Evolutionary conservation across 2,888 invertebrate genomes (phyloP), one percentile per base, ranked within the genome.

Genomic region (Drosophila yooni): DNA sequence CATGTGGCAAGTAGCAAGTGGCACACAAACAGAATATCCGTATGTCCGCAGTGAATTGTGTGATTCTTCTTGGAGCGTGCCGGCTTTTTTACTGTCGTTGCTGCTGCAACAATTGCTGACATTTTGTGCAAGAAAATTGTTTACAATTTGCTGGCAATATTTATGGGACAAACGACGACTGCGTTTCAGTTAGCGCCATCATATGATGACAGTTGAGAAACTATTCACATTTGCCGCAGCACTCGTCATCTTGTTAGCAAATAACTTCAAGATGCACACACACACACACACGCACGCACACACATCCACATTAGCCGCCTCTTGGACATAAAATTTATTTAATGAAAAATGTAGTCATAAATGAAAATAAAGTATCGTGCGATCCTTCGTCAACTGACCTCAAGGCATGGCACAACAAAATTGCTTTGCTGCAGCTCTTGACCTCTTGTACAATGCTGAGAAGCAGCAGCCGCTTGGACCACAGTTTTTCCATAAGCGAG

Each of bases 401-500:
- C 76, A 33, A 76, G 68, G 65, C 64, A 52, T 13, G 21, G 40
- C 46, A 43, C 50, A 66, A 27, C 27, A 79, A 65, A 73, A 50
- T 64, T 62, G 43, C 70, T 67, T 73, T 62, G 62, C 31, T 54
- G 51, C 34, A 51, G 50, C 50, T 48, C 64, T 68, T 82, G 80
- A 81, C 76, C 81, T 59, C 77, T 82, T 72, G 72, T 73, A 72
- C 81, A 71, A 43, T 36, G 61, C 33, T 15, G 46, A 25, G 53
- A 43, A 48, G 50, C 29, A 59, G 46, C 46, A 13, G 25, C 25
- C 13, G 50, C 52, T 56, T 62, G 51, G 70, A 75, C 70, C 70
- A 59, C 74, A 84, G 63, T 73, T 83, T 83, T 84, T 77, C 84
- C 66, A 73, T 68, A 73, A 64, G 70, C 46, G 66, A 70, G 66